Percentiles rank a stretch among this genome's conserved stretches.
Evolutionary conservation across 2,888 invertebrate species (phyloP).

Genomic region (Ichneumoninae sp.): DNA sequence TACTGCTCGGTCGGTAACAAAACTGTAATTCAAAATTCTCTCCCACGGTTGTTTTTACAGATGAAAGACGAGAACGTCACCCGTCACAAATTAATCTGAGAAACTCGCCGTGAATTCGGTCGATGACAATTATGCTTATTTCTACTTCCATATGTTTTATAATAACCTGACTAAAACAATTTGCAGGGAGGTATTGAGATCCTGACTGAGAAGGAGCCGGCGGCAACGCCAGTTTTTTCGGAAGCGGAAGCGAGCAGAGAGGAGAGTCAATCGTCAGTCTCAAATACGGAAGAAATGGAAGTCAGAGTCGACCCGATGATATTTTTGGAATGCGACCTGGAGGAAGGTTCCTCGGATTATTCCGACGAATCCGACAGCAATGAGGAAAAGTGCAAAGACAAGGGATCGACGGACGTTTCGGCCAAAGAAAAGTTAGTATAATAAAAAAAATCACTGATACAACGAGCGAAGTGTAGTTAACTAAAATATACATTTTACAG

Average conservation of each 20-base stretch:
- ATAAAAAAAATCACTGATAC: neutral
- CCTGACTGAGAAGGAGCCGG: conserved; percentile 74
- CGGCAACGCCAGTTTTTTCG: conserved; percentile 66
- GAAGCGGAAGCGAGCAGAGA: conserved; percentile 71
- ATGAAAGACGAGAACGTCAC: no score
- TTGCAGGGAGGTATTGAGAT: conserved; percentile 78
- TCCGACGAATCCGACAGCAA: conserved; percentile 81
- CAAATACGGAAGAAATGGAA: conserved; percentile 87
- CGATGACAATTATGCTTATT: neutral
- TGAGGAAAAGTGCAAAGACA: conserved; percentile 76
- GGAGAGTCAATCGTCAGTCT: conserved; percentile 62
- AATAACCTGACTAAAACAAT: neutral
- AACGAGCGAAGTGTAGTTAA: neutral
- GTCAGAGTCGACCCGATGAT: conserved; percentile 90
- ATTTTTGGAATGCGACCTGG: conserved; percentile 87
- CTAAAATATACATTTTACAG: neutral
- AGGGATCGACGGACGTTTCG: conserved; percentile 15
- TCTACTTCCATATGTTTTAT: neutral
- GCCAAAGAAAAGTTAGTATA: conserved; percentile 47
- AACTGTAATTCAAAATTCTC: no score
- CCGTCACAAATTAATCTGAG: no score
- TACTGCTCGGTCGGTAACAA: no score
- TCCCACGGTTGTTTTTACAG: no score
- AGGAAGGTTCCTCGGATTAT: conserved; percentile 80
- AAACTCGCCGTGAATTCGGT: no score